Conservation (phyloP, 2,113 vertebrate species). For the Hydropotes inermis region DNA sequence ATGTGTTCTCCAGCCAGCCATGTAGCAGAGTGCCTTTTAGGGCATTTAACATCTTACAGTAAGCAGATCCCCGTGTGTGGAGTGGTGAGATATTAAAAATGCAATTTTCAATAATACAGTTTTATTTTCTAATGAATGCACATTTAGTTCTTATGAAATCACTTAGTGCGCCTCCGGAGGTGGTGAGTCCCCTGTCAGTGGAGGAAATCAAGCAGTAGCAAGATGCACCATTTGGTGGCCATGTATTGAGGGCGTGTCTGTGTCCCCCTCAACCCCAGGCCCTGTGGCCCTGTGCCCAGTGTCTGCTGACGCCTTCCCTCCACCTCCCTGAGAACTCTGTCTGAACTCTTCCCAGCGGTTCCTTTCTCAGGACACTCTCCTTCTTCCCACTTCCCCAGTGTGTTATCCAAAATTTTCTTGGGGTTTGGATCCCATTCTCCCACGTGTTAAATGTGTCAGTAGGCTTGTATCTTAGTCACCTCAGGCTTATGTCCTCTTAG, state of each 20-base stretch:
- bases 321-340: accelerated
- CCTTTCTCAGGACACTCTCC: not conserved
- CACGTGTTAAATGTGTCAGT: accelerated
- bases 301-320: too few relatives aligned
- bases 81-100: not conserved
- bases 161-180: accelerated
- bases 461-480: not conserved
- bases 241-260: not conserved
- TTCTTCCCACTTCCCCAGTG: accelerated
- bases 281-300: not conserved
- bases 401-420: accelerated
- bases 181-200: not conserved
- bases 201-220: not conserved
- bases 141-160: not conserved
- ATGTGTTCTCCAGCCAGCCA: not conserved
- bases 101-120: not conserved
- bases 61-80: not conserved
- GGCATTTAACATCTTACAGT: not conserved
- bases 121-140: not conserved
- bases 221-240: not conserved
- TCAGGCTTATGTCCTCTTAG: accelerated
- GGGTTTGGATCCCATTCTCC: accelerated
- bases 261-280: not conserved
- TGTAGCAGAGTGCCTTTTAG: not conserved
- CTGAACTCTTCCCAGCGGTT: accelerated